phyloP scores from a whole-genome alignment of 2,888 invertebrate species.

The Drosophila melanosoma region DNA sequence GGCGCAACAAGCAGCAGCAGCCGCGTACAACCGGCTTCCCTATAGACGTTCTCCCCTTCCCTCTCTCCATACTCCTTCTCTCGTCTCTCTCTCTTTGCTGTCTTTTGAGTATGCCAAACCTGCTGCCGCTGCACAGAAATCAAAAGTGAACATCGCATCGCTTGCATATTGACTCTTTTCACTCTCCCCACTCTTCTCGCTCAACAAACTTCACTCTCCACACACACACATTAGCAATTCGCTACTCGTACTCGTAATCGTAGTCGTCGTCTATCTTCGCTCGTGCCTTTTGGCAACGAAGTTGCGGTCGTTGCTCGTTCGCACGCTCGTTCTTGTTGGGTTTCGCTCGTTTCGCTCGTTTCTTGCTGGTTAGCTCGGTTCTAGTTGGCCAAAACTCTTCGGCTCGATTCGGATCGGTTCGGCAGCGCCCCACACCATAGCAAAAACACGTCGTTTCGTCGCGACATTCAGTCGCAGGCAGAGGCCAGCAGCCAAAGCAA shows the following conservation, averaged over 20 bases:
- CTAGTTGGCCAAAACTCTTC: conserved; percentile 68
- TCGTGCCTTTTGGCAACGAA: conserved; percentile 48
- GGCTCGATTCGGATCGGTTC: conserved; percentile 34
- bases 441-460: conserved; percentile 24
- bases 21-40: conserved; percentile 58
- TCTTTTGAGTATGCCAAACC: conserved; percentile 62
- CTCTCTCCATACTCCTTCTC: not conserved
- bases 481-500: conserved; percentile 67
- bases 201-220: not conserved
- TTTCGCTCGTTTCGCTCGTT: conserved; percentile 73
- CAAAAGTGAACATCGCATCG: conserved; percentile 76
- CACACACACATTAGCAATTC: conserved; percentile 1
- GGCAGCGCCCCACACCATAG: conserved; percentile 56
- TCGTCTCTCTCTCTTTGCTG: not conserved
- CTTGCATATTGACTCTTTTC: conserved; percentile 54
- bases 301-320: conserved; percentile 61
- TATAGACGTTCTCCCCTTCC: conserved; percentile 7
- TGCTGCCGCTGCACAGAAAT: conserved; percentile 80
- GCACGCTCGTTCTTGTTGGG: conserved; percentile 73
- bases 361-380: conserved; percentile 72
- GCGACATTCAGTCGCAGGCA: conserved; percentile 70
- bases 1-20: conserved; percentile 54
- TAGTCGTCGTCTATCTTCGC: conserved; percentile 25
- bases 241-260: conserved; percentile 25
- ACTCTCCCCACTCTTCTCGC: not conserved